Percentiles rank a stretch among this genome's conserved stretches.
These are phyloP conservation scores for Dryobates pubescens DNA, from an alignment of 2,797 vertebrate genomes.

Conservation along the genomic window DNA sequence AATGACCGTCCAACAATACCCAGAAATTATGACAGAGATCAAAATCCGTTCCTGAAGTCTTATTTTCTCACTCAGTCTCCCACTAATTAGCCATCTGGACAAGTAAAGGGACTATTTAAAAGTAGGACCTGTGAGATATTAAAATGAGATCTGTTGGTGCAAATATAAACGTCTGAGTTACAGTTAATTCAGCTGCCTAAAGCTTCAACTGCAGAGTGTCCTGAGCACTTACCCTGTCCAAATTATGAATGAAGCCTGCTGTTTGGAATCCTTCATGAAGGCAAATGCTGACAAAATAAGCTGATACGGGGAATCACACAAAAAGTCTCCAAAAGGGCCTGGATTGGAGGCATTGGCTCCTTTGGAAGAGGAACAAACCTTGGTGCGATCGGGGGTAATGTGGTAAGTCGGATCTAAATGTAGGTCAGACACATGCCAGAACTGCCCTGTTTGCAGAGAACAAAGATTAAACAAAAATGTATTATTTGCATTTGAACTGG, in stretches of 20 bases:
- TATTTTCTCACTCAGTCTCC: neutral
- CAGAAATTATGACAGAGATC: neutral
- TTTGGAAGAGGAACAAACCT: constrained; percentile 94
- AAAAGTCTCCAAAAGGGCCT: constrained; percentile 89
- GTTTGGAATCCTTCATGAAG: constrained; percentile 84
- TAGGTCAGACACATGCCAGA: constrained; percentile 97
- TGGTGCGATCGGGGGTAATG: constrained; percentile 84
- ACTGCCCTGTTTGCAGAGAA: constrained; percentile 82
- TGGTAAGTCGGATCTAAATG: constrained; percentile 95
- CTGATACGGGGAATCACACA: constrained; percentile 93
- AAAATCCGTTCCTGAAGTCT: neutral
- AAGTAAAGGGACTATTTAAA: neutral
- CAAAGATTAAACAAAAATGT: constrained; percentile 42
- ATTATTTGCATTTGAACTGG: constrained; percentile 14
- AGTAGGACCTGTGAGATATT: neutral
- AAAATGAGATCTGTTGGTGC: neutral
- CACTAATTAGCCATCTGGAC: neutral
- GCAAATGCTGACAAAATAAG: constrained; percentile 93
- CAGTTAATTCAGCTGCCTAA: neutral
- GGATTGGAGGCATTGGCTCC: constrained; percentile 85
- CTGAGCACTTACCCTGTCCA: constrained; percentile 89
- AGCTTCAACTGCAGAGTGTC: neutral
- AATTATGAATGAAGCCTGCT: constrained; percentile 89
- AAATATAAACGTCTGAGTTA: neutral
- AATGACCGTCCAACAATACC: neutral